A percentile compares a stretch with the other conserved stretches of the same genome.
Evolutionary conservation across 2,797 vertebrate genomes (phyloP).

Genomic region (Acanthopagrus latus): DNA sequence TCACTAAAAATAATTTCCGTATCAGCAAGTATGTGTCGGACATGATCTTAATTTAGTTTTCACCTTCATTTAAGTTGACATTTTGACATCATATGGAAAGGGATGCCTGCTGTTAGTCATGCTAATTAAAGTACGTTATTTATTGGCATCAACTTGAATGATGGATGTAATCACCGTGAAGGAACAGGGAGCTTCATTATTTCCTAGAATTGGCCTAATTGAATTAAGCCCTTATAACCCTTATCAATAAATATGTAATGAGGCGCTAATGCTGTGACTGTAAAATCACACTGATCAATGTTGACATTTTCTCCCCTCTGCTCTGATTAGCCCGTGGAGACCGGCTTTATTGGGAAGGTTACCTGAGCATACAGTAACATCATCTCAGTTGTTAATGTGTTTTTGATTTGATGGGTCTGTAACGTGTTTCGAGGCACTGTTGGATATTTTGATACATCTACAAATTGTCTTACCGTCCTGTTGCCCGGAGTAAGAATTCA

Average conservation of each 20-base stretch:
- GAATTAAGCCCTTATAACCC: slow-evolving; percentile 61
- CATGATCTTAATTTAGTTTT: slow-evolving; percentile 50
- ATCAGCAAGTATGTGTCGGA: slow-evolving; percentile 8
- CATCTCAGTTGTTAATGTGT: slow-evolving; percentile 35
- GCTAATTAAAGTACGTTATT: slow-evolving; percentile 69
- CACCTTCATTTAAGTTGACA: slow-evolving; percentile 49
- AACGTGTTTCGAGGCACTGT: slow-evolving; percentile 47
- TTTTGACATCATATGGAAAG: slow-evolving; percentile 39
- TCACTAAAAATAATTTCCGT: slow-evolving; percentile 15
- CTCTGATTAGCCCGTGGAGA: slow-evolving; percentile 47
- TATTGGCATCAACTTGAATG: slow-evolving; percentile 59
- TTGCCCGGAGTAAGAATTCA: slow-evolving; percentile 57
- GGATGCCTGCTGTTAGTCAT: slow-evolving; percentile 43
- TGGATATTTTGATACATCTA: slow-evolving; percentile 48
- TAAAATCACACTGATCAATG: slow-evolving; percentile 69
- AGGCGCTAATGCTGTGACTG: slow-evolving; percentile 63
- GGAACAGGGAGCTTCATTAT: slow-evolving; percentile 70
- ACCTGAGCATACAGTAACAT: slow-evolving; percentile 30
- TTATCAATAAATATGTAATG: slow-evolving; percentile 81
- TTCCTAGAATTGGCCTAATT: slow-evolving; percentile 71
- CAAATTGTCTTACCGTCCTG: slow-evolving; percentile 51
- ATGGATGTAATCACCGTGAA: slow-evolving; percentile 66
- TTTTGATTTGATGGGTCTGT: slow-evolving; percentile 39
- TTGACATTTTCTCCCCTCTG: slow-evolving; percentile 60
- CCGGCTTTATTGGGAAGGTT: slow-evolving; percentile 29